Evolutionary conservation across 2,797 vertebrate species (phyloP), one percentile per base, ranked within the genome.

Genomic region (Taeniopygia guttata): DNA sequence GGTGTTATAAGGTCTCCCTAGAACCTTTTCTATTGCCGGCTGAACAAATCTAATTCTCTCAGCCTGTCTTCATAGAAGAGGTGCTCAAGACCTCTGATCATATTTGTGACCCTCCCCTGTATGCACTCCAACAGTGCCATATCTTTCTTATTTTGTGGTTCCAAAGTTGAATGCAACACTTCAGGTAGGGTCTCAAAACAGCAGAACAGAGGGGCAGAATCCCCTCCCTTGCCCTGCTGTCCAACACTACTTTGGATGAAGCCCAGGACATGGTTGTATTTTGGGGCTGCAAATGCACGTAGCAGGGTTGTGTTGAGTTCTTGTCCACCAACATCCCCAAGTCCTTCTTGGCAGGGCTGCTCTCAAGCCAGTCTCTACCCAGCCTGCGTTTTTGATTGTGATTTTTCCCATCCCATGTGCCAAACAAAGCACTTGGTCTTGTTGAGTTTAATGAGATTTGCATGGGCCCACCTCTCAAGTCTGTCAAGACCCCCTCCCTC

Each of bases 311-410:
- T 34, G 23, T 6, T 52, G 30, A 29, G 8, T 43, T 27, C 30
- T 34, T 16, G 6, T 36, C 26, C n/a, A 21, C 21, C 25, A 40
- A 0, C 13, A 27, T 1, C 2, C 17, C 16, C n/a, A 58, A 29
- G n/a, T 32, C 34, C 16, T 46, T 43, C 42, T 74, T 36, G 27
- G 10, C 17, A 14, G 18, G 20, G 14, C 55, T 68, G 8, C 29
- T 68, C 23, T 49, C 0, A 0, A n/a, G 49, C 20, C 36, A 13
- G 4, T 19, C 16, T 43, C 23, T 15, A 36, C 7, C 5, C 36
- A 67, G 23, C 2, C 10, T 48, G 5, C 20, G 13, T n/a, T 45
- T 66, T 42, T 22, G 10, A 16, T 38, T 55, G 8, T 2, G 4
- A 16, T n/a, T 49, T 62, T 34, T 9, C 17, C 27, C 17, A 48